Evolutionary conservation across 1,140 invertebrate genomes (phyloP), one percentile per base, ranked within the genome.

Genomic region (Pinna nobilis): DNA sequence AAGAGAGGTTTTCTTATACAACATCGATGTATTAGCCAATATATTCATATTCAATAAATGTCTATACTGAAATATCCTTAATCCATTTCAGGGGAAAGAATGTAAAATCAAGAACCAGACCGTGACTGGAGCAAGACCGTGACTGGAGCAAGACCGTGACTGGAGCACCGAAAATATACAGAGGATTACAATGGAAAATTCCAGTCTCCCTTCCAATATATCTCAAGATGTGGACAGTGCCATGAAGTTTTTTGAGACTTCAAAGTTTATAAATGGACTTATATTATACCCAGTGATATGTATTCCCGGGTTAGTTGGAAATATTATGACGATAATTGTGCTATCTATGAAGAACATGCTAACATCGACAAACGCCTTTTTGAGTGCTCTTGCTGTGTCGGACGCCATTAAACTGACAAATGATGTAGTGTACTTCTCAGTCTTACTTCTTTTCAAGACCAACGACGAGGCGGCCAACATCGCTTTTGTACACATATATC

Each of bases 381-480:
- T 95, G 77, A 93, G 93, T 64, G 94, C 94, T 0, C 84, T 95
- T 72, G 94, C 94, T 41, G 91, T 94, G 35, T 92, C 94, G 13
- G 94, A 95, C 81, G 90, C 94, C 49, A 88, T 94, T 41, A 94
- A 94, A 87, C 89, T 95, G 44, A 87, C 94, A 44, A 93, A 93
- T 81, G 91, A 92, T 72, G 91, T 94, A 76, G 89, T 93, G 51
- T 94, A 94, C 84, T 90, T 94, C 68, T 77, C 92, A 35, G 88
- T 92, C 15, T 93, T 92, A 5, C 85, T 93, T 20, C 90, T 87
- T 3, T 41, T 77, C 0, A 82, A 87, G 66, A 78, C 82, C 0
- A 57, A 87, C 35, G 64, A 72, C 13, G 44, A 47, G 1, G 64
- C 76, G 7, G 86, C 82, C 3, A 71, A 85, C 30, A 70, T 71